Conservation (phyloP, 2,888 invertebrate genomes). For the Cistogaster globosa region DNA sequence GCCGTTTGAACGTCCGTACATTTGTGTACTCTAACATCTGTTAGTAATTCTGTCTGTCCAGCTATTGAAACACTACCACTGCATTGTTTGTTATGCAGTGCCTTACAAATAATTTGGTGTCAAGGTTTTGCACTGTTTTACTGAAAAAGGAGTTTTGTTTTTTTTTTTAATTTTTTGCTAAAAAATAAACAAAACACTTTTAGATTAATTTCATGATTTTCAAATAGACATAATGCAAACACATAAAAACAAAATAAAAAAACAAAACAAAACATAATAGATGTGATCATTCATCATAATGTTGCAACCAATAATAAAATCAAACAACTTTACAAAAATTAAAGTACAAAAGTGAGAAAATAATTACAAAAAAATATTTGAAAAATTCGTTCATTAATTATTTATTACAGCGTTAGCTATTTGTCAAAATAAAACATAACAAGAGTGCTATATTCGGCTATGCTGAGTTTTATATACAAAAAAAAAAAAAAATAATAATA, state of each 20-base stretch:
- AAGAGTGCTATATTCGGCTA: too few species aligned
- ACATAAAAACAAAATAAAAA: slow-evolving; percentile 23
- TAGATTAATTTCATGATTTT: slow-evolving; percentile 68
- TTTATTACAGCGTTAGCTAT: slow-evolving; percentile 2
- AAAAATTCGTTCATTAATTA: slow-evolving; percentile 12
- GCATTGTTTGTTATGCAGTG: slow-evolving; percentile 52
- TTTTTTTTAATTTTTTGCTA: not conserved
- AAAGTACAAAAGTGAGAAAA: slow-evolving; percentile 28
- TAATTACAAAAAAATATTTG: slow-evolving; percentile 1
- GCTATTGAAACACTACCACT: slow-evolving; percentile 52
- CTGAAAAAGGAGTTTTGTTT: slow-evolving; percentile 69
- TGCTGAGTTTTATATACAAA: too few species aligned
- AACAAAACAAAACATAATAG: slow-evolving; percentile 24
- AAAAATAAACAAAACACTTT: slow-evolving; percentile 45
- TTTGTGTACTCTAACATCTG: slow-evolving; percentile 30
- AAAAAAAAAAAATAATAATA: too few species aligned
- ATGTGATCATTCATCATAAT: slow-evolving; percentile 30
- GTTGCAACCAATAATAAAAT: slow-evolving; percentile 13
- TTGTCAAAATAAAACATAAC: slow-evolving; percentile 3
- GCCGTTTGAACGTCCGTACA: slow-evolving; percentile 24
- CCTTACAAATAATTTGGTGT: slow-evolving; percentile 64
- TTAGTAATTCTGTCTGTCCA: slow-evolving; percentile 31
- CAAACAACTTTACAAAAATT: not conserved
- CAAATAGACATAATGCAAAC: slow-evolving; percentile 51
- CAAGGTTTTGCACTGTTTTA: slow-evolving; percentile 69